Evolutionary conservation across 1,140 invertebrate genomes (phyloP), one percentile per base, ranked within the genome.

Genomic region (Diachasma alloeum): DNA sequence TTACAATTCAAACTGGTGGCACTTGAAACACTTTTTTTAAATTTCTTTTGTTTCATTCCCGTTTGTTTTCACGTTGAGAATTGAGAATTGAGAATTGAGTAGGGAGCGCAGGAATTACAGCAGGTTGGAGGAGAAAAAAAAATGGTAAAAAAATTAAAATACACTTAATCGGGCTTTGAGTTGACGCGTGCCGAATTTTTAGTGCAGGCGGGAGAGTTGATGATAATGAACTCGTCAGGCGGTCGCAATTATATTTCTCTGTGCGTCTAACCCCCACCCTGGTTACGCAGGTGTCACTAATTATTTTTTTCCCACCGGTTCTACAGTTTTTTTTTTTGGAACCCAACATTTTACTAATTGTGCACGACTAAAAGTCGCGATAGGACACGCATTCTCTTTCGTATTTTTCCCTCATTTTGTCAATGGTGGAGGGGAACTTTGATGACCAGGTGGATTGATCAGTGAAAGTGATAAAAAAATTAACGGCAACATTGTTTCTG

Each of bases 1-100:
- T 83, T 77, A 72, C 77, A 75, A 82, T 83, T 84, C 80, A 81
- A 83, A 81, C 48, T 77, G 80, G 75, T 76, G 75, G 71, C 56
- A 37, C 44, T 71, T 67, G 67, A 48, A 42, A 73, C 42, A 19
- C 48, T 75, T 75, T 79, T 70, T 79, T 53, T 75, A 75, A 42
- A n/a, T 76, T 44, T 53, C 31, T 63, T 46, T 74, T 72, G 78
- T 76, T 63, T 76, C 74, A 5, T 37, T 36, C 66, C 53, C 77
- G 63, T 74, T 78, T 75, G 67, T 78, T 78, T 76, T 71, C 74
- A 70, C 71, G 56, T 42, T 24, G n/a, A 15, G 37, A 4, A 63
- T 36, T 39, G 2, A 31, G 31, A n/a, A n/a, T 42, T 24, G n/a
- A 15, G 37, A 4, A 63, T 36, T 39, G 2, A 31, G 31, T 31